Percentiles rank a stretch among this genome's conserved stretches.
Conservation (phyloP, 2,797 vertebrate genomes). For the Harpagifer antarcticus region DNA sequence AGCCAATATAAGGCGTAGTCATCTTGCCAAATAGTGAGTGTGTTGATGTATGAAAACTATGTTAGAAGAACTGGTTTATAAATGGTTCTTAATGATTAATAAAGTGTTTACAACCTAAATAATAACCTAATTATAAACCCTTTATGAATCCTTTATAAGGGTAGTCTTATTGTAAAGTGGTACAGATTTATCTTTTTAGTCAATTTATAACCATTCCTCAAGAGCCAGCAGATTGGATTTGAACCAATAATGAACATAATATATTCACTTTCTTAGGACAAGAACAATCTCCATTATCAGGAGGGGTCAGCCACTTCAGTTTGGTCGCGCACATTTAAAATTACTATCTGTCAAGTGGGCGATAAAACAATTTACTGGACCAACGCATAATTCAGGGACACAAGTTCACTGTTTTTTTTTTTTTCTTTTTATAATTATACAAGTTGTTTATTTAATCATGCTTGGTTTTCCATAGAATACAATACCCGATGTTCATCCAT, state of each 20-base stretch:
- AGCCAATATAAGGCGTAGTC: too few species aligned
- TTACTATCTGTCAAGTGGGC: not conserved
- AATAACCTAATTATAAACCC: too few species aligned
- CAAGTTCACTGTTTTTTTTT: not conserved
- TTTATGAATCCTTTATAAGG: too few species aligned
- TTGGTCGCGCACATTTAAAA: conserved; percentile 9
- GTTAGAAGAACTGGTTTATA: too few species aligned
- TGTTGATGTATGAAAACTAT: too few species aligned
- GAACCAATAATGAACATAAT: not conserved
- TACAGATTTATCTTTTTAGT: too few species aligned
- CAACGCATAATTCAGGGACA: not conserved
- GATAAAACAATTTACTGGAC: conserved; percentile 9
- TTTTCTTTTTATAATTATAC: not conserved
- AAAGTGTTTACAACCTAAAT: too few species aligned
- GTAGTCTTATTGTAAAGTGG: too few species aligned
- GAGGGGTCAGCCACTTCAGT: not conserved
- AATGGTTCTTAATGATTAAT: too few species aligned
- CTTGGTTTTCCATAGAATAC: not conserved
- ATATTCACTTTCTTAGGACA: not conserved
- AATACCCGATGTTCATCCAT: conserved; percentile 1
- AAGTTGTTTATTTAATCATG: conserved; percentile 3
- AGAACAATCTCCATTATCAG: not conserved
- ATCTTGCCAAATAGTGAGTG: too few species aligned
- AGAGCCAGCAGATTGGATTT: not conserved
- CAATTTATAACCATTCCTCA: not conserved